These are phyloP conservation scores for Gonatopus flavifemur DNA, from an alignment of 1,140 invertebrate genomes.

Conservation along the genomic window DNA sequence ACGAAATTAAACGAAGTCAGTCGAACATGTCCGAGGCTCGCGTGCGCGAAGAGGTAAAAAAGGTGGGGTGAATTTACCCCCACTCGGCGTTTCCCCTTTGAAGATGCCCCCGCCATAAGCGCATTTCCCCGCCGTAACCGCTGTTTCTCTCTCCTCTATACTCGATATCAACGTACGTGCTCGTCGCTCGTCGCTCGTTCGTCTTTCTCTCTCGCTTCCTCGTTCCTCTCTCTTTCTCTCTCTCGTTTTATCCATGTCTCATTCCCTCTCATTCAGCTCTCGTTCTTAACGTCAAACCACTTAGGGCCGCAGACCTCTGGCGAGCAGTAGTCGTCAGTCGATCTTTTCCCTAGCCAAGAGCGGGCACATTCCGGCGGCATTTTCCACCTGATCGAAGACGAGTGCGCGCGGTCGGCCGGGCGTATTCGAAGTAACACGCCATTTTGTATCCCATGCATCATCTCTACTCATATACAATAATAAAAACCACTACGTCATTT, in stretches of 20 bases:
- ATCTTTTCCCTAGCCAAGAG: constrained; percentile 42
- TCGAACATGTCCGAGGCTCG: constrained; percentile 28
- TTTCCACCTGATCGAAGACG: constrained; percentile 50
- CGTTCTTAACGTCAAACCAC: constrained; percentile 52
- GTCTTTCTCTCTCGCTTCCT: constrained; percentile 18
- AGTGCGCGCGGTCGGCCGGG: constrained; percentile 33
- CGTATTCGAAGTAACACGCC: too few relatives aligned
- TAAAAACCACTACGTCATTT: too few relatives aligned
- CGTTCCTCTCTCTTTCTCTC: constrained; percentile 22
- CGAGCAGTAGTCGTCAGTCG: constrained; percentile 52
- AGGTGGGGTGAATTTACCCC: constrained; percentile 16
- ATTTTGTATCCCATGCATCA: too few relatives aligned
- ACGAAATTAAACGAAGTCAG: constrained; percentile 32
- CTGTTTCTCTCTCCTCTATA: constrained; percentile 21
- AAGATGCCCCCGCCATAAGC: constrained; percentile 11
- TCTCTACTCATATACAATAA: too few relatives aligned
- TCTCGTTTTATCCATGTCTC: constrained; percentile 22
- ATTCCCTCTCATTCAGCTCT: constrained; percentile 20
- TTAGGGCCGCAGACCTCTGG: constrained; percentile 47
- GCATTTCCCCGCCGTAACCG: constrained; percentile 17
- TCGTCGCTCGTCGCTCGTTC: neutral
- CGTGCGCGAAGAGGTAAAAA: constrained; percentile 6
- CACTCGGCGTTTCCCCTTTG: constrained; percentile 14
- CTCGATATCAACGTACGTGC: constrained; percentile 2
- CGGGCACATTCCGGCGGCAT: constrained; percentile 38